A percentile compares a stretch with the other conserved stretches of the same genome.
These are phyloP conservation scores for Diarsia rubi DNA, from an alignment of 2,888 invertebrate genomes.

Conservation along the genomic window DNA sequence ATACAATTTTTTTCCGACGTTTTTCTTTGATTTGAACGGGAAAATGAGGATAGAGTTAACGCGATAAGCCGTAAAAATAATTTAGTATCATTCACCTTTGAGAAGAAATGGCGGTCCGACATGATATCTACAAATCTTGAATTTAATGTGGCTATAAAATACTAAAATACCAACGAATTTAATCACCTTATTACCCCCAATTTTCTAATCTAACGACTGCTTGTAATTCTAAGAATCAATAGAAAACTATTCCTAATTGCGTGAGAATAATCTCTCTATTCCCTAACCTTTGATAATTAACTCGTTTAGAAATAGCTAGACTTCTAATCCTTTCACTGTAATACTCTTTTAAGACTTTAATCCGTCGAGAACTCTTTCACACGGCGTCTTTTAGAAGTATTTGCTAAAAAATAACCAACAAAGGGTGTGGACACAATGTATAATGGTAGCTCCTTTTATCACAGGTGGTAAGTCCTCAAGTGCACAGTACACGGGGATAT, in stretches of 20 bases:
- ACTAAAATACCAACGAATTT: conserved; percentile 49
- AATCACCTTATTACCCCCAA: conserved; percentile 50
- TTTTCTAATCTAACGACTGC: conserved; percentile 27
- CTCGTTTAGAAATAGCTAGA: conserved; percentile 44
- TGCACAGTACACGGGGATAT: conserved; percentile 82
- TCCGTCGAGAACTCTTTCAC: conserved; percentile 74
- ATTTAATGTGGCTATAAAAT: conserved; percentile 47
- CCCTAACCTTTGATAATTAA: conserved; percentile 22
- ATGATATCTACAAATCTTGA: conserved; percentile 34
- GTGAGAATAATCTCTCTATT: conserved; percentile 37
- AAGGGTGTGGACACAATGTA: conserved; percentile 76
- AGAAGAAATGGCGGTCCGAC: conserved; percentile 17
- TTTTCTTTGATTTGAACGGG: background rate
- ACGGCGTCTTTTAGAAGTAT: conserved; percentile 68
- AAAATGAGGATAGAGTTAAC: background rate
- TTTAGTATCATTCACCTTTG: conserved; percentile 18
- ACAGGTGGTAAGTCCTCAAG: conserved; percentile 88
- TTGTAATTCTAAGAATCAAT: conserved; percentile 55
- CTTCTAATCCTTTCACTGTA: conserved; percentile 77
- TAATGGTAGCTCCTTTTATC: conserved; percentile 79
- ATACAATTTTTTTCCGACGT: background rate
- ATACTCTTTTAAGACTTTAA: conserved; percentile 75
- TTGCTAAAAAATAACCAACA: conserved; percentile 78
- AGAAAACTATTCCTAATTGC: conserved; percentile 49
- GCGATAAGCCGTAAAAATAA: conserved; percentile 7